Conservation (phyloP, 2,797 vertebrate genomes). For the Salarias fasciatus region DNA sequence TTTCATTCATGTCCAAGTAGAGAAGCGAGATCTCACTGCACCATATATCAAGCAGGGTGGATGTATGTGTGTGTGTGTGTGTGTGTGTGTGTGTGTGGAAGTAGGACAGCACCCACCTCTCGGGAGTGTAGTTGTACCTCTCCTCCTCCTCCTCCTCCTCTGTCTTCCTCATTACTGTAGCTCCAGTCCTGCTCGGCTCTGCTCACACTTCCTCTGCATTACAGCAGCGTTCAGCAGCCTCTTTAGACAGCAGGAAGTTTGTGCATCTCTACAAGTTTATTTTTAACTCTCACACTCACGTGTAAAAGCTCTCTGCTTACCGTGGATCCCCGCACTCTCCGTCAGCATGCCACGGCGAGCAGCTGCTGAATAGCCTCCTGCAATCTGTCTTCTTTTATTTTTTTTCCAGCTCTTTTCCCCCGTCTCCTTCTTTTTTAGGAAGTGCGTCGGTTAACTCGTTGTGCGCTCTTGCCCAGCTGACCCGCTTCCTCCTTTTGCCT, state of each 20-base stretch:
- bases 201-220: conserved; percentile 53
- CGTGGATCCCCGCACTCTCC: conserved; percentile 13
- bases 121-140: conserved; percentile 49
- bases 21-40: conserved; percentile 7
- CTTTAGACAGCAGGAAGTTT: conserved; percentile 69
- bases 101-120: conserved; percentile 67
- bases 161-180: conserved; percentile 39
- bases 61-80: conserved; percentile 13
- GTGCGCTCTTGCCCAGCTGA: conserved; percentile 14
- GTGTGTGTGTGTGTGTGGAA: conserved; percentile 43
- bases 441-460: neutral
- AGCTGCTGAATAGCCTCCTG: conserved; percentile 15
- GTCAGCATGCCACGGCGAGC: neutral
- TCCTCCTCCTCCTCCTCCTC: conserved; percentile 28
- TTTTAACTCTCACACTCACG: conserved; percentile 71
- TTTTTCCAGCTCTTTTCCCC: neutral
- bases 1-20: conserved; percentile 25
- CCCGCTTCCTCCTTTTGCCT: conserved; percentile 60
- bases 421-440: neutral
- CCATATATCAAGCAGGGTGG: conserved; percentile 21
- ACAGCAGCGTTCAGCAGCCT: conserved; percentile 45
- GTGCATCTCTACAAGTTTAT: conserved; percentile 71
- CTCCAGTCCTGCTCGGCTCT: conserved; percentile 33
- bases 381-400: neutral
- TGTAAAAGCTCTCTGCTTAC: conserved; percentile 34